Evolutionary conservation across 2,888 invertebrate genomes (phyloP).

Genomic region (Cephalotes varians): DNA sequence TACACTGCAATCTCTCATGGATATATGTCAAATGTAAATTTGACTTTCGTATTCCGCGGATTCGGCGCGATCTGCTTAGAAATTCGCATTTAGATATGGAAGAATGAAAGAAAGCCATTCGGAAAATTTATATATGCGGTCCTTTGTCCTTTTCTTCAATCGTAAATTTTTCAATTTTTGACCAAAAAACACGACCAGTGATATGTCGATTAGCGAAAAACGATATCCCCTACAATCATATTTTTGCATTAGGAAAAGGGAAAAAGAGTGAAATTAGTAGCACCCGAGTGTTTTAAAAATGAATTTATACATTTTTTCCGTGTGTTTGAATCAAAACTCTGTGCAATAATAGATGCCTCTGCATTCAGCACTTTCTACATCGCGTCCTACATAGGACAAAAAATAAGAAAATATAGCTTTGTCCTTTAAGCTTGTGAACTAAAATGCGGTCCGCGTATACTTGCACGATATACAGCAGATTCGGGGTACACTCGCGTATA

Average conservation of each 20-base stretch:
- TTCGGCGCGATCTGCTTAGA: conserved; percentile 60
- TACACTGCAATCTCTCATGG: conserved; percentile 51
- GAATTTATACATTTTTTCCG: background rate
- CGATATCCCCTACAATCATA: background rate
- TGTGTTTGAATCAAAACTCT: background rate
- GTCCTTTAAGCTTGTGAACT: conserved; percentile 13
- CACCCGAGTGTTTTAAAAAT: background rate
- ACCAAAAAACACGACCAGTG: background rate
- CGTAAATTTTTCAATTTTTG: conserved; percentile 30
- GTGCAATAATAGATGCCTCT: conserved; percentile 1
- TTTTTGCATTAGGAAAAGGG: background rate
- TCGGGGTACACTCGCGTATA: conserved; percentile 6
- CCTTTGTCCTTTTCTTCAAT: conserved; percentile 30
- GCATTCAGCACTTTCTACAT: background rate
- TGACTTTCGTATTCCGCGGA: conserved; percentile 56
- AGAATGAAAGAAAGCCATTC: conserved; percentile 57
- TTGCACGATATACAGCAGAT: background rate
- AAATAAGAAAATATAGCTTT: conserved; percentile 12
- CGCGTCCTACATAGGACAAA: background rate
- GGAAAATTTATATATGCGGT: conserved; percentile 65
- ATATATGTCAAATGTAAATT: conserved; percentile 59
- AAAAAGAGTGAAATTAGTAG: background rate
- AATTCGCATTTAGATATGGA: conserved; percentile 63
- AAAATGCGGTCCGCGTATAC: conserved; percentile 14
- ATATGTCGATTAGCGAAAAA: background rate